These are phyloP conservation scores for Peromyscus attwateri DNA, from an alignment of 2,797 vertebrate genomes.

Conservation along the genomic window DNA sequence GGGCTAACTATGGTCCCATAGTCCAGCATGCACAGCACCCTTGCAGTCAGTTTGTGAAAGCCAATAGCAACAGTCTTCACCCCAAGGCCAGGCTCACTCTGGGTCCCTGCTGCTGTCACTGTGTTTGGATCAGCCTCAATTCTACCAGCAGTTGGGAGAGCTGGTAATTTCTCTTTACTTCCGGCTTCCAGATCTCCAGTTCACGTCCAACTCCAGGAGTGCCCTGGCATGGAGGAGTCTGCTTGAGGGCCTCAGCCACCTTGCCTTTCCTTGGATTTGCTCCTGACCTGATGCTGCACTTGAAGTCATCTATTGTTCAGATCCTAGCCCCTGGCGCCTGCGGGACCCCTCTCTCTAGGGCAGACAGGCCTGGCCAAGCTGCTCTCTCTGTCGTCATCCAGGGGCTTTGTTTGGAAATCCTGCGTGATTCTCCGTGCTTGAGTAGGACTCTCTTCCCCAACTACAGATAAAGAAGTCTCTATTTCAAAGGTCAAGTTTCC, in stretches of 20 bases:
- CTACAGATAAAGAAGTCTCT: background rate
- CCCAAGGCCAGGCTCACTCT: background rate
- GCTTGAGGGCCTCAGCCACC: too few relatives aligned
- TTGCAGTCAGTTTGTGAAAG: background rate
- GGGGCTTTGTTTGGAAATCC: conserved; percentile 47
- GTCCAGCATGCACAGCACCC: background rate
- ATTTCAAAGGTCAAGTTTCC: conserved; percentile 65
- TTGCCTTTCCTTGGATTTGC: background rate
- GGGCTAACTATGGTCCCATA: background rate
- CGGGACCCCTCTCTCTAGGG: background rate
- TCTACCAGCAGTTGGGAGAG: background rate
- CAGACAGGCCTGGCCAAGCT: background rate
- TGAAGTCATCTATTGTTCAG: background rate
- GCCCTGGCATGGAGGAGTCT: background rate
- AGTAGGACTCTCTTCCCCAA: background rate
- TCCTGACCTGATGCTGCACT: background rate
- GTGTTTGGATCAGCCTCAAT: background rate
- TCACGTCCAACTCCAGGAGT: background rate
- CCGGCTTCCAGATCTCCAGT: background rate
- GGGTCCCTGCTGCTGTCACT: background rate
- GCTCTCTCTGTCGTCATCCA: background rate
- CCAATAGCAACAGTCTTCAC: background rate
- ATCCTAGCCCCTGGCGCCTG: background rate
- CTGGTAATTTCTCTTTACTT: background rate
- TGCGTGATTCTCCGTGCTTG: background rate